phyloP scores from a whole-genome alignment of 37 sponge, comb jelly and placozoan genomes.

The Trichoplax adhaerens region DNA sequence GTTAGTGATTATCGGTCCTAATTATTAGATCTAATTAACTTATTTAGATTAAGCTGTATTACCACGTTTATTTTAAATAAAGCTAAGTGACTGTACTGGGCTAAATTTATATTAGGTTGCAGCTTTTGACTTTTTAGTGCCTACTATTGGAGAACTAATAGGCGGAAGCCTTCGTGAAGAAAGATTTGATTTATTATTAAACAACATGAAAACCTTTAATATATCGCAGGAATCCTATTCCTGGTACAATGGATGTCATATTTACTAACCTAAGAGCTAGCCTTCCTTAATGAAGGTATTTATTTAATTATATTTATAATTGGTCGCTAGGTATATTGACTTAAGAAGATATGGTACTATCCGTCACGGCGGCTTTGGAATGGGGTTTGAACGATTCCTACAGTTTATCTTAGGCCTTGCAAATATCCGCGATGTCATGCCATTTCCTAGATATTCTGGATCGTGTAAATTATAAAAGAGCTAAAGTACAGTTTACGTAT shows the following conservation, averaged over 20 bases:
- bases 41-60: too few relatives aligned
- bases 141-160: slow-evolving; percentile 31
- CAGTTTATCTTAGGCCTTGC: slow-evolving; percentile 47
- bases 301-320: not conserved
- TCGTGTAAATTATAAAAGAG: slow-evolving; percentile 26
- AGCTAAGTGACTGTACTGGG: too few relatives aligned
- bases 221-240: slow-evolving; percentile 8
- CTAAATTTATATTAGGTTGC: not conserved
- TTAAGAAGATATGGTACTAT: slow-evolving; percentile 65
- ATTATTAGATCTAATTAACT: too few relatives aligned
- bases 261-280: not conserved
- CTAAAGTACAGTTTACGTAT: too few relatives aligned
- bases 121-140: slow-evolving; percentile 32
- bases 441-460: slow-evolving; percentile 61
- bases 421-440: slow-evolving; percentile 64
- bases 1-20: too few relatives aligned
- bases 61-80: too few relatives aligned
- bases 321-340: slow-evolving; percentile 61
- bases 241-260: slow-evolving; percentile 6
- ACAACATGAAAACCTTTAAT: slow-evolving; percentile 5
- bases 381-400: slow-evolving; percentile 75
- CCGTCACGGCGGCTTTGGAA: slow-evolving; percentile 84
- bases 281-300: slow-evolving; percentile 3
- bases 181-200: slow-evolving; percentile 6
- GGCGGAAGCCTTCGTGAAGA: slow-evolving; percentile 43